These are phyloP conservation scores for Carassius gibelio DNA, from an alignment of 2,113 vertebrate species.

Conservation along the genomic window DNA sequence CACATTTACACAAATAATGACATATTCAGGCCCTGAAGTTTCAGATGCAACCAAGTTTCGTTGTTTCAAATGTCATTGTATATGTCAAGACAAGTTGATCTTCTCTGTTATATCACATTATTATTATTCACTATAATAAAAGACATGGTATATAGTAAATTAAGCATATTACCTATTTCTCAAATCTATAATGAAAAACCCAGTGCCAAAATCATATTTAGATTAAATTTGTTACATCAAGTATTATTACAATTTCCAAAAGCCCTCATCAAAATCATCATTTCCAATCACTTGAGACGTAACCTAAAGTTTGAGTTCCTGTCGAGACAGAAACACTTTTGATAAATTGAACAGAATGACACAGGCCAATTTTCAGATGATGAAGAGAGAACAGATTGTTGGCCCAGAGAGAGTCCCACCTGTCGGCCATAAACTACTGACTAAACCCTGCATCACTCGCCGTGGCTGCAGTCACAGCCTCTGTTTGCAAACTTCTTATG, in stretches of 20 bases:
- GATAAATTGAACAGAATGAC: constrained; percentile 6
- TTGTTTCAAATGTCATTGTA: constrained; percentile 3
- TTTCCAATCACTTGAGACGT: neutral
- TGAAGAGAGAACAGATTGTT: constrained; percentile 19
- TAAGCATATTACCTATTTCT: too few relatives aligned
- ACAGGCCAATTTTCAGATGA: constrained; percentile 29
- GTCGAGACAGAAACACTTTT: constrained; percentile 9
- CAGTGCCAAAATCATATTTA: neutral
- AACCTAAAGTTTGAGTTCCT: constrained; percentile 3
- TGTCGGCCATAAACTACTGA: constrained; percentile 40
- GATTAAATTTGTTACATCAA: neutral
- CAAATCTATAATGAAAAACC: neutral
- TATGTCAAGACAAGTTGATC: neutral
- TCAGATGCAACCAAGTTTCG: neutral
- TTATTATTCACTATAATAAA: neutral
- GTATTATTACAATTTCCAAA: neutral
- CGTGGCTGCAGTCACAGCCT: constrained; percentile 39
- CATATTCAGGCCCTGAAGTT: neutral
- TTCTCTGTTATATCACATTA: neutral
- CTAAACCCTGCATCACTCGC: constrained; percentile 3
- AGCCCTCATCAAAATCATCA: neutral
- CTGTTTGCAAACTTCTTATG: neutral
- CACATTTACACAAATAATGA: neutral
- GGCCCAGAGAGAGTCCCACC: constrained; percentile 31
- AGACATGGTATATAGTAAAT: too few relatives aligned